Conservation (phyloP, 2,113 vertebrate species). For the Lepisosteus osseus region DNA sequence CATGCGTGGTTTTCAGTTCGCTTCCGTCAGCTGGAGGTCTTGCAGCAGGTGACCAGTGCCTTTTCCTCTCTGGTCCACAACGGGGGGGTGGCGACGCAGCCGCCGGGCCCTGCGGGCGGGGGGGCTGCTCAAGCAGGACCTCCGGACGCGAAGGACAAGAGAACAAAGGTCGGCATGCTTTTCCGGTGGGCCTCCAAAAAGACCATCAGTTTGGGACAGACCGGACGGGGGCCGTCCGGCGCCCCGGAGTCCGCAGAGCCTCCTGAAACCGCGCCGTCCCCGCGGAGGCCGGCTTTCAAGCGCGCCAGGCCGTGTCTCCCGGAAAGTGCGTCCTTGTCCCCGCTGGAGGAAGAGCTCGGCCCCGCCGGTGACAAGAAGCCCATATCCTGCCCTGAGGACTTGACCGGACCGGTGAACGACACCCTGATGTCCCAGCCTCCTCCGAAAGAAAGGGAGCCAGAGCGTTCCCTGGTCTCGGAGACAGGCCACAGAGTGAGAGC, state of each 20-base stretch:
- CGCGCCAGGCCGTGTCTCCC: not conserved
- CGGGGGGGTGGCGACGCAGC: conserved; percentile 21
- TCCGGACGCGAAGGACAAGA: not conserved
- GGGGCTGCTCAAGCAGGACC: not conserved
- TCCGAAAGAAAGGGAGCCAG: conserved; percentile 5
- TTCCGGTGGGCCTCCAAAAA: conserved; percentile 43
- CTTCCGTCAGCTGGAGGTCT: conserved; percentile 57
- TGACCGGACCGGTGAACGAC: not conserved
- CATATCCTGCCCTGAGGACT: not conserved
- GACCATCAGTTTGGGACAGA: not conserved
- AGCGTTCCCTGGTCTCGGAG: conserved; percentile 7
- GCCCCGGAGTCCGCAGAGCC: not conserved
- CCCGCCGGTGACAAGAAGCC: not conserved
- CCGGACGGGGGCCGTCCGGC: not conserved
- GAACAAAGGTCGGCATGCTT: conserved; percentile 37
- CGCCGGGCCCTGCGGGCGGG: not conserved
- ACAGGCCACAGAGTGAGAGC: conserved; percentile 18
- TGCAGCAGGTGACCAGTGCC: conserved; percentile 39
- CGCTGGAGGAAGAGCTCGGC: conserved; percentile 6
- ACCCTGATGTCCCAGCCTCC: not conserved
- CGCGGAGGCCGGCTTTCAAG: not conserved
- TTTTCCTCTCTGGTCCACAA: conserved; percentile 51
- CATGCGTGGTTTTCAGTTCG: conserved; percentile 27
- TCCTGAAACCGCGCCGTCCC: not conserved
- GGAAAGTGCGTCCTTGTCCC: not conserved